Evolutionary conservation across 2,113 vertebrate species (phyloP).

Genomic region (Aythya baeri): DNA sequence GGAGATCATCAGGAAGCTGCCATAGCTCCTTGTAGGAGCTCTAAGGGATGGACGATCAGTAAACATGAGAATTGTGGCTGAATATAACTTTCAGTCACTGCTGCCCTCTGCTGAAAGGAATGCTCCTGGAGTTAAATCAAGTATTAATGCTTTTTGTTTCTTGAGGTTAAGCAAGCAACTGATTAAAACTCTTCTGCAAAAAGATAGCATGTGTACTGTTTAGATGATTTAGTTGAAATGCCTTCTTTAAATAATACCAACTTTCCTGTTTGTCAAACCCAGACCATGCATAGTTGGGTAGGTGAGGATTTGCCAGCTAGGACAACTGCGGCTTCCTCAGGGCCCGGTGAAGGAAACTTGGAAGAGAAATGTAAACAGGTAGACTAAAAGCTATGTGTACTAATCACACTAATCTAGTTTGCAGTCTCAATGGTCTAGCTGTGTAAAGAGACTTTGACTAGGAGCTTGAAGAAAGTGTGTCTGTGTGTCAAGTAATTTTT

Average conservation of each 20-base stretch:
- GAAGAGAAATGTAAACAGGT: constrained; percentile 98
- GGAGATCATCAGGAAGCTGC: neutral
- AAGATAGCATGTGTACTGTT: neutral
- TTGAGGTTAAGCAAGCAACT: neutral
- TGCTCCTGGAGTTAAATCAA: neutral
- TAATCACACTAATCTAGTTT: constrained; percentile 79
- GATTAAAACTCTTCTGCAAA: neutral
- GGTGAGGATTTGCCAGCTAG: constrained; percentile 90
- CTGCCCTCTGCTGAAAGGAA: neutral
- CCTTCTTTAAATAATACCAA: constrained; percentile 45
- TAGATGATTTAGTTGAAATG: neutral
- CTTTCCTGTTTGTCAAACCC: constrained; percentile 82
- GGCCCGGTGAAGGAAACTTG: constrained; percentile 90
- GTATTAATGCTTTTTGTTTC: neutral
- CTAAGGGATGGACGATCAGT: neutral
- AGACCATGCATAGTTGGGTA: constrained; percentile 91
- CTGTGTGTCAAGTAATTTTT: constrained; percentile 34
- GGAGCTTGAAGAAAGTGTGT: constrained; percentile 27
- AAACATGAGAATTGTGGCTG: neutral
- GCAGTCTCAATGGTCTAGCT: constrained; percentile 48
- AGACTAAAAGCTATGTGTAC: constrained; percentile 77
- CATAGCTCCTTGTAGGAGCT: neutral
- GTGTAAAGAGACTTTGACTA: constrained; percentile 17
- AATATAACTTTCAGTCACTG: neutral
- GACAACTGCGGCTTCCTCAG: constrained; percentile 84